These are phyloP conservation scores for Lepidothrix coronata DNA, from an alignment of 2,113 vertebrate genomes.

Conservation along the genomic window DNA sequence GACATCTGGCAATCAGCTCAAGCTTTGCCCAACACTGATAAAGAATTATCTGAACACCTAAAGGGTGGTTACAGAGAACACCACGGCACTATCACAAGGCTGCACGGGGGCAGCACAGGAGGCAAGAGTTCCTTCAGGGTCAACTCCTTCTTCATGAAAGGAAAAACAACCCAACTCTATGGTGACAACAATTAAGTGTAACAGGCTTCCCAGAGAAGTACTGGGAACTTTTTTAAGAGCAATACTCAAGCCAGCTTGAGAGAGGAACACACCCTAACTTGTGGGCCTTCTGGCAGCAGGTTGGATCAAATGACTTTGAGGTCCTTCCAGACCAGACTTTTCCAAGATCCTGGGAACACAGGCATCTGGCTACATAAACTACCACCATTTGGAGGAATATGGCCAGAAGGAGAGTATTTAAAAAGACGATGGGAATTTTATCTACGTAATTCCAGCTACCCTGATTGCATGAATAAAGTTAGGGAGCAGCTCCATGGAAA, in stretches of 20 bases:
- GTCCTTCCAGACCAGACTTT: background rate
- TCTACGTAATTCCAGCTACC: background rate
- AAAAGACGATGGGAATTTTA: background rate
- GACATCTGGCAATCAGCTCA: background rate
- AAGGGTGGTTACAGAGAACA: background rate
- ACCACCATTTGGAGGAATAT: background rate
- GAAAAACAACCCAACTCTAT: background rate
- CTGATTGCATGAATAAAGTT: accelerated
- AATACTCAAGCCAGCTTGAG: background rate
- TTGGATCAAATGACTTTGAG: background rate
- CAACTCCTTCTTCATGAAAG: background rate
- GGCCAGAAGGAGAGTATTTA: background rate
- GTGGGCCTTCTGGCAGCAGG: background rate
- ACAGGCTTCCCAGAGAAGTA: background rate
- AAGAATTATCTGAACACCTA: background rate
- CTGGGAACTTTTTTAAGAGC: background rate
- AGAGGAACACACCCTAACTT: background rate
- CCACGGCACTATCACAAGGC: background rate
- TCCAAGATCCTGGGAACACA: background rate
- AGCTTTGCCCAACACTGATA: background rate
- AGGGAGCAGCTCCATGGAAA: background rate
- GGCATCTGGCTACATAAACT: background rate
- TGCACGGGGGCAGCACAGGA: background rate
- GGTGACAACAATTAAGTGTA: background rate
- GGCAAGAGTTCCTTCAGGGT: background rate